Percentiles rank a stretch among this genome's conserved stretches.
Evolutionary conservation across 2,113 vertebrate species (phyloP).

Genomic region (Bos javanicus): DNA sequence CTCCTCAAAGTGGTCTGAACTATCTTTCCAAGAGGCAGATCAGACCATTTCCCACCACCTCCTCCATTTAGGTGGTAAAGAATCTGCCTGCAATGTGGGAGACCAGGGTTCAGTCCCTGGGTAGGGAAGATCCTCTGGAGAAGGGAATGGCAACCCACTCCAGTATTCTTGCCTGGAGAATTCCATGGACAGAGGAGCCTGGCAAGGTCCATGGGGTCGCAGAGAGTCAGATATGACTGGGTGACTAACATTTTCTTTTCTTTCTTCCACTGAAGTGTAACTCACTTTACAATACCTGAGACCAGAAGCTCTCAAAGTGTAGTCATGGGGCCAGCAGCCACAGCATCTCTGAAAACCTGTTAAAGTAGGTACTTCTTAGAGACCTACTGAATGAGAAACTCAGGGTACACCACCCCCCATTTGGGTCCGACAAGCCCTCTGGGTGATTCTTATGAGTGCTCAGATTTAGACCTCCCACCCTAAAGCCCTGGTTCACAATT

Average conservation of each 20-base stretch:
- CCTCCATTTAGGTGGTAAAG: not conserved
- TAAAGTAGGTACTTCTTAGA: not conserved
- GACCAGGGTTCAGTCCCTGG: not conserved
- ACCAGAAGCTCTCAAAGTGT: not conserved
- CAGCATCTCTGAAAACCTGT: not conserved
- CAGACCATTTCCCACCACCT: not conserved
- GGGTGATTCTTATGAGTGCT: not conserved
- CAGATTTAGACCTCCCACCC: not conserved
- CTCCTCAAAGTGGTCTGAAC: not conserved
- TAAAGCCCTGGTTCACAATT: not conserved
- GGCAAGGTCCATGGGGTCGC: not conserved
- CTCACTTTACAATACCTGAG: not conserved
- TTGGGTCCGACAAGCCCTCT: not conserved
- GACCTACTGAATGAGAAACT: not conserved
- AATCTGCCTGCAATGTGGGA: not conserved
- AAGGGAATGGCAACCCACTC: not conserved
- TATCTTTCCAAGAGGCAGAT: slow-evolving; percentile 23
- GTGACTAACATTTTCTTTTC: not conserved
- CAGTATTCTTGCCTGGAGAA: not conserved
- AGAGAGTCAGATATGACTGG: not conserved
- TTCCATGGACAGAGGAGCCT: not conserved
- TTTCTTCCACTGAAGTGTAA: not conserved
- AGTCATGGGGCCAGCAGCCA: not conserved
- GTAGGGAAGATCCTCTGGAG: not conserved
- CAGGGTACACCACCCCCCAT: not conserved